Base-by-base conservation (phyloP, 1,140 invertebrate genomes). In the Drosophila fuyamai region DNA sequence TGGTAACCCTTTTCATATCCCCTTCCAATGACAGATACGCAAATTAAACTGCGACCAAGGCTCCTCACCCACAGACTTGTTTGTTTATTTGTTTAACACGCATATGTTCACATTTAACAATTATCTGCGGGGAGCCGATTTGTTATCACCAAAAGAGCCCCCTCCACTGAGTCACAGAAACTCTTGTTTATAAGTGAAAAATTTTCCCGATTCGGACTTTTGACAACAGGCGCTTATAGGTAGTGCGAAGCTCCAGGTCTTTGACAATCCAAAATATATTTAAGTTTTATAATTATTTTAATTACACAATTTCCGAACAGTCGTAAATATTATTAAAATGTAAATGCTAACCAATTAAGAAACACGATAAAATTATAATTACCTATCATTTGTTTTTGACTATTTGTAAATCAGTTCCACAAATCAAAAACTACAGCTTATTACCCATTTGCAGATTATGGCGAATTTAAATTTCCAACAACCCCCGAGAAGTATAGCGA, bases 391-490 rank as follows among this genome's bases (percentile, higher is more conserved):
- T 23, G 23, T 23, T 2, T 23, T 23, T 23, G 23, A 23, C 23
- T 23, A 23, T 23, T 23, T 23, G 23, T 23, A 23, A 23, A 23
- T 23, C 23, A 23, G 23, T 23, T 23, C 23, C 23, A 23, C 8
- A 38, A 18, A 44, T 44, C 8, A n/a, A 12, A 60, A 14, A 13
- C 14, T 8, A 38, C 36, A 16, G 12, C 35, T 41, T 29, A 46
- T 40, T 55, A 46, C 47, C 38, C 14, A 16, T 23, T 51, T 55
- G n/a, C 68, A 92, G 91, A 91, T 83, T 95, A 96, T 96, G 95
- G 95, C 95, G 94, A 96, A 96, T 94, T 94, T 96, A 94, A 96
- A 96, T 94, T 96, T 96, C 93, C 95, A 96, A 93, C 95, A 96
- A 93, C 95, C 95, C 80, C 95, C 95, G 93, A 94, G 95, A 94